Evolutionary conservation across 2,113 vertebrate genomes (phyloP).

Genomic region (Alexandromys fortis): DNA sequence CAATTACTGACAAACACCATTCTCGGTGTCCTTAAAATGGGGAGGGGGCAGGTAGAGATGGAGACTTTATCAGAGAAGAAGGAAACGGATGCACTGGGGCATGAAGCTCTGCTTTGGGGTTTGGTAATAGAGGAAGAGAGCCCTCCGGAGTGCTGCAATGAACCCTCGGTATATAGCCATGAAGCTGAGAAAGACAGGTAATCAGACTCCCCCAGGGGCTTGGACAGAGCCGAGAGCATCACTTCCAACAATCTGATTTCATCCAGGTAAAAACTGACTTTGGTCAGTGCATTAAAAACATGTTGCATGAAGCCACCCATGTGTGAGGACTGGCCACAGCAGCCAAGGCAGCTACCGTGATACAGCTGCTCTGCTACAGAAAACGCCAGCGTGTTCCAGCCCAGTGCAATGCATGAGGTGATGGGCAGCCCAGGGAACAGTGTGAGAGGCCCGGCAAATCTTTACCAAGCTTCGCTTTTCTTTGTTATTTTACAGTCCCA

Average conservation of each 20-base stretch:
- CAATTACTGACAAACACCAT: background rate
- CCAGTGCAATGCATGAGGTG: background rate
- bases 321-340: background rate
- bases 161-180: no score
- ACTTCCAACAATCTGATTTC: background rate
- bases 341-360: background rate
- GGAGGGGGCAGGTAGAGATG: no score
- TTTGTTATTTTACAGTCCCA: background rate
- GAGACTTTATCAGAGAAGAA: background rate
- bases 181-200: background rate
- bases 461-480: background rate
- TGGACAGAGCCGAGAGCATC: background rate
- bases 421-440: background rate
- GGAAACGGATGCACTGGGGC: background rate
- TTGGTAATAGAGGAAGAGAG: background rate
- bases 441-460: background rate
- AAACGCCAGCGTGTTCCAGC: background rate
- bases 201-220: background rate
- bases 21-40: background rate
- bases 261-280: background rate
- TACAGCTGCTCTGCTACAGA: background rate
- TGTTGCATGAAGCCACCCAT: no score
- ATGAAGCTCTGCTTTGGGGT: background rate
- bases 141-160: background rate
- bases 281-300: background rate